These are phyloP conservation scores for Protonemura montana DNA, from an alignment of 2,888 invertebrate genomes.

Conservation along the genomic window DNA sequence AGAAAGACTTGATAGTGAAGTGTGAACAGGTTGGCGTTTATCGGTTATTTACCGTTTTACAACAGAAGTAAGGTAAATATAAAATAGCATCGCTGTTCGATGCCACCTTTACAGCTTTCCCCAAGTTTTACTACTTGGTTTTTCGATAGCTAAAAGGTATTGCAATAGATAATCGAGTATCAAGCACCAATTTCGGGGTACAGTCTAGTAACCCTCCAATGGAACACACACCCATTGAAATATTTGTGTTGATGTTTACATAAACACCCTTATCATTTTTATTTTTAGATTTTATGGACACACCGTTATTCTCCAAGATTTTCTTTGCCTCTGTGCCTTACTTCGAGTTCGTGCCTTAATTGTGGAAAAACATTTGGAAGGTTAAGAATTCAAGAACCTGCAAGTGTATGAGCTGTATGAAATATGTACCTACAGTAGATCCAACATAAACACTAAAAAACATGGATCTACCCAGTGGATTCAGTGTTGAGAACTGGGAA, in stretches of 20 bases:
- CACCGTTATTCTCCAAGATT: slow-evolving; percentile 18
- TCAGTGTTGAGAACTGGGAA: slow-evolving; percentile 31
- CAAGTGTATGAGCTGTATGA: not conserved
- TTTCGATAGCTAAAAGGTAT: not conserved
- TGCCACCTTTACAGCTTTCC: not conserved
- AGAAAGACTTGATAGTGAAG: slow-evolving; percentile 18
- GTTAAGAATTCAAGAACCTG: not conserved
- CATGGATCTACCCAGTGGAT: slow-evolving; percentile 27
- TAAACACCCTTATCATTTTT: slow-evolving; percentile 30
- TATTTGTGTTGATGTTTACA: slow-evolving; percentile 32
- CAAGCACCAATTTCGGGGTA: slow-evolving; percentile 9
- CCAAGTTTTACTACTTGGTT: not conserved
- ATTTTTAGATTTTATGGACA: slow-evolving; percentile 28
- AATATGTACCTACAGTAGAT: not conserved
- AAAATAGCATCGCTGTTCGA: not conserved
- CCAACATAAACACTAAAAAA: not conserved
- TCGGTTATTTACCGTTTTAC: slow-evolving; percentile 25
- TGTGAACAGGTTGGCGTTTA: slow-evolving; percentile 49
- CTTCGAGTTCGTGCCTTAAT: not conserved
- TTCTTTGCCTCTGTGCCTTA: slow-evolving; percentile 13
- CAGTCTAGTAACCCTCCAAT: slow-evolving; percentile 1
- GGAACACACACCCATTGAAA: slow-evolving; percentile 28
- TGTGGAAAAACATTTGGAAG: not conserved
- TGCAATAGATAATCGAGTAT: slow-evolving; percentile 7
- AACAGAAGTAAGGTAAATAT: not conserved